Conservation (phyloP, 23 tunicate species). For the Botrylloides violaceus region DNA sequence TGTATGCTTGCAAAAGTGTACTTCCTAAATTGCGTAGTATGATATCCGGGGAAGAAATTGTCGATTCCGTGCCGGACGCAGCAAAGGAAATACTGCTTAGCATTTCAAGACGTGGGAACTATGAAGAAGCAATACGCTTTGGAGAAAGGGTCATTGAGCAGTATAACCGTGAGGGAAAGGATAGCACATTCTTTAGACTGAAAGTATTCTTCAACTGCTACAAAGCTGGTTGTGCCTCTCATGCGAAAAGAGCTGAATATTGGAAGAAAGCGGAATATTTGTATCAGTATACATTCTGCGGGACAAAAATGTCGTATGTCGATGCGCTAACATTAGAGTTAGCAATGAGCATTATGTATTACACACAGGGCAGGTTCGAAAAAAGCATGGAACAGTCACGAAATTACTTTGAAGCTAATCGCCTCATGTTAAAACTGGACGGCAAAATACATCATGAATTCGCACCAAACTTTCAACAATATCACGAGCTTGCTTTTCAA, state of each 20-base stretch:
- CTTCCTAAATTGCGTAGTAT: background rate
- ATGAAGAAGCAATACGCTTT: background rate
- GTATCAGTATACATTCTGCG: background rate
- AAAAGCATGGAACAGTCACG: background rate
- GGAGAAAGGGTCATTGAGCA: background rate
- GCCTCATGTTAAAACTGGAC: background rate
- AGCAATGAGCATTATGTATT: background rate
- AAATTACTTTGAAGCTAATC: background rate
- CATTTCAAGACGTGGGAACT: background rate
- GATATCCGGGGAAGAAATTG: background rate
- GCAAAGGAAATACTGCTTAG: background rate
- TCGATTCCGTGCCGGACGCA: background rate
- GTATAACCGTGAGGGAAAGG: background rate
- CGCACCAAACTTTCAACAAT: background rate
- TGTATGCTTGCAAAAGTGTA: background rate
- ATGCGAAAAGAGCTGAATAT: background rate
- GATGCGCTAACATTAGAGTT: background rate
- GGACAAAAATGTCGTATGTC: background rate
- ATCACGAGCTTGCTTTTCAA: background rate
- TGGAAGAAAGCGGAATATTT: background rate
- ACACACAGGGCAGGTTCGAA: background rate
- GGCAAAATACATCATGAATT: background rate
- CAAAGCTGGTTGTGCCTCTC: background rate
- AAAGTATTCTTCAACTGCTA: background rate
- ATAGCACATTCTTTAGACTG: background rate